Conservation (phyloP, 2,797 vertebrate genomes). For the Liasis olivaceus region DNA sequence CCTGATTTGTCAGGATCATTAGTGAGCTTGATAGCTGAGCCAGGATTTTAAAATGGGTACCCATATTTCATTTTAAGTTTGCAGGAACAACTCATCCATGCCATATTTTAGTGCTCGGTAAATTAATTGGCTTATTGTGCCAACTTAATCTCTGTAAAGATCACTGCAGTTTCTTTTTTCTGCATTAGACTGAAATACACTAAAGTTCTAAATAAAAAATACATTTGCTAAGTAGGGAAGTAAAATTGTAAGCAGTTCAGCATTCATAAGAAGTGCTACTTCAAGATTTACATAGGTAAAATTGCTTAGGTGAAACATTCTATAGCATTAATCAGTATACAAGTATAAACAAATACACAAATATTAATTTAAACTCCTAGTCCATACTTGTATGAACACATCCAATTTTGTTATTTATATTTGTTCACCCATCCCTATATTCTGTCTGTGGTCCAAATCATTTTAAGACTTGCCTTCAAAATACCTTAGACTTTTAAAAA, state of each 20-base stretch:
- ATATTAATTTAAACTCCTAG: slow-evolving; percentile 39
- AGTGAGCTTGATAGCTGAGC: background rate
- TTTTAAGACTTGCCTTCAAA: slow-evolving; percentile 48
- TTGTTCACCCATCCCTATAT: slow-evolving; percentile 39
- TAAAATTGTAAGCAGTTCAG: slow-evolving; percentile 33
- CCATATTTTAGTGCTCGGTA: background rate
- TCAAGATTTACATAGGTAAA: slow-evolving; percentile 15
- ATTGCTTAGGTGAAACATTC: slow-evolving; percentile 45
- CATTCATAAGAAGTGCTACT: slow-evolving; percentile 29
- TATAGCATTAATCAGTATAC: slow-evolving; percentile 55
- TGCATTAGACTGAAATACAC: background rate
- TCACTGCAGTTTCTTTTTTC: background rate
- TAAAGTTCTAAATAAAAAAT: background rate
- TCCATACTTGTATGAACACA: slow-evolving; percentile 26
- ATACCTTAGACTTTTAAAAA: slow-evolving; percentile 24
- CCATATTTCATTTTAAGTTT: background rate
- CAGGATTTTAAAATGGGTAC: background rate
- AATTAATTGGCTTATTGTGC: background rate
- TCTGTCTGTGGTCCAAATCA: slow-evolving; percentile 56
- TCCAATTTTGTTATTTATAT: slow-evolving; percentile 13
- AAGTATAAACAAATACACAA: slow-evolving; percentile 41
- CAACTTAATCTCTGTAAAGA: background rate
- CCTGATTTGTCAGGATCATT: background rate
- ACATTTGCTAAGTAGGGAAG: slow-evolving; percentile 29
- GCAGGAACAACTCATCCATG: background rate